Evolutionary conservation across 2,888 invertebrate genomes (phyloP), one percentile per base, ranked within the genome.

Genomic region (Lagria hirta): DNA sequence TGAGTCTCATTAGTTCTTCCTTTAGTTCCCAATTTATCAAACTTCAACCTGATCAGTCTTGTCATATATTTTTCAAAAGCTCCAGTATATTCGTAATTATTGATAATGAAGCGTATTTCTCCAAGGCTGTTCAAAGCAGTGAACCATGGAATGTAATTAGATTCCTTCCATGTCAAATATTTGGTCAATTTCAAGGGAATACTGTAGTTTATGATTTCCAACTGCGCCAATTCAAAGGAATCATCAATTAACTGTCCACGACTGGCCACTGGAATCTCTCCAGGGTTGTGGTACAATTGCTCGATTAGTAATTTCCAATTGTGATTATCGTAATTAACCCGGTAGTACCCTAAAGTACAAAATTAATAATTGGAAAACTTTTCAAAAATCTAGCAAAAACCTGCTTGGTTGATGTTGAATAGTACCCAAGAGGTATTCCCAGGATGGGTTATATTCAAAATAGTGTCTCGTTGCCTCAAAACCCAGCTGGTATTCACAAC

Each of bases 201-300:
- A 27, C 72, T 73, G 62, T 84, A 84, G 57, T 79, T 68, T 0
- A 84, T 64, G 22, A 73, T 68, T 0, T 76, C 77, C 0, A 75
- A 73, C 58, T 81, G 76, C 7, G 84, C 84, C 4, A 83, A 64
- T 61, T 81, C 80, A 64, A 83, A 80, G 1, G 84, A 80, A 60
- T 89, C 88, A 60, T 87, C 84, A 4, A 89, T 75, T 0, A 88
- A 70, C 61, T 88, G 86, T 0, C 84, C 84, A 36, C 83, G 75
- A 17, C 82, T 81, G 2, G 81, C 72, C 0, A 80, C 72, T 0
- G 80, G 76, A 32, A 82, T 77, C 2, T 75, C 68, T 1, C 64
- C 53, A 0, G 75, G 64, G 24, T 67, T 56, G 27, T 52, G 54
- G 23, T 60, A 48, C 0, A 81, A 60, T 1, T 76, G 76, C 3